phyloP scores from a whole-genome alignment of 2,113 vertebrate species.

The Corvus cornix region DNA sequence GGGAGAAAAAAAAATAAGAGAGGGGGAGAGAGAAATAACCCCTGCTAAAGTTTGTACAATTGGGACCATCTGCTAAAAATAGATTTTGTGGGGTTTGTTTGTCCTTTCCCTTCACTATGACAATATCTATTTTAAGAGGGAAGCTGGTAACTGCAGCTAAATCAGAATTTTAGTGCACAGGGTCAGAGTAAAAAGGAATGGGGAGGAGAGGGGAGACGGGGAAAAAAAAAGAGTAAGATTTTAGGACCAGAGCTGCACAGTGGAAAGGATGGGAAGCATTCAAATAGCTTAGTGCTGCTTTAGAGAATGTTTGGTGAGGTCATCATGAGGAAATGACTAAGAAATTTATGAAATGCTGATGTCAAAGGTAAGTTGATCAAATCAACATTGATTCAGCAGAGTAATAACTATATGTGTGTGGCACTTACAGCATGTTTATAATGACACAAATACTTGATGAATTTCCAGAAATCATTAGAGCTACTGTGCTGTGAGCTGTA shows the following conservation, averaged over 20 bases:
- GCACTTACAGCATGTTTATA: not conserved
- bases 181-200: not conserved
- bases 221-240: not conserved
- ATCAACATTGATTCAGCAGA: conserved; percentile 20
- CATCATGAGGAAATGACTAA: conserved; percentile 24
- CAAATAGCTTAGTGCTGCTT: not conserved
- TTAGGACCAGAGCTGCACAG: not conserved
- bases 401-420: not conserved
- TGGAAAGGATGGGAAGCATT: not conserved
- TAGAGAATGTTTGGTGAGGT: not conserved
- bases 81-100: not conserved
- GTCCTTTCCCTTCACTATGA: not conserved
- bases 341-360: conserved; percentile 28
- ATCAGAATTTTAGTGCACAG: not conserved
- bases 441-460: not conserved
- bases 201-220: not conserved
- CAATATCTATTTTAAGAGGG: not conserved
- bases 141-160: not conserved
- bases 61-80: conserved; percentile 64
- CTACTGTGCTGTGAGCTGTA: not conserved
- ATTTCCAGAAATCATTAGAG: conserved; percentile 40
- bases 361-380: conserved; percentile 31
- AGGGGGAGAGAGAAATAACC: not conserved
- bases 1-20: not conserved
- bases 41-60: conserved; percentile 22